Evolutionary conservation across 2,888 invertebrate genomes (phyloP).

Genomic region (Lasioglossum lativentre): DNA sequence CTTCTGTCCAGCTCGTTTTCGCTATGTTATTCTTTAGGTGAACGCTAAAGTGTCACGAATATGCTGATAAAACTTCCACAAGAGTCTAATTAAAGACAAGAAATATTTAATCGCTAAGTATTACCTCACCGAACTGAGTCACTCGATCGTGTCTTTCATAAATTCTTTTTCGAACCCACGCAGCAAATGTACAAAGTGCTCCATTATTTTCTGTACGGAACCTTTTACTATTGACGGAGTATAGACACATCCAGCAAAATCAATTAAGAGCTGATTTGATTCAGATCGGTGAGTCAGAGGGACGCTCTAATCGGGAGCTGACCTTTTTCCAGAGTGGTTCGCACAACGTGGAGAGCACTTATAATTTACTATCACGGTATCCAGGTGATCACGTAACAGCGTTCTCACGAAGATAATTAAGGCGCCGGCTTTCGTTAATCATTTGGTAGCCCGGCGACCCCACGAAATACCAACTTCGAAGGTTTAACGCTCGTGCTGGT

Average conservation of each 20-base stretch:
- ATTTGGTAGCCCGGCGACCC: constrained; percentile 49
- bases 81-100: neutral
- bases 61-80: neutral
- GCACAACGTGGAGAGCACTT: neutral
- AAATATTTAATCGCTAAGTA: neutral
- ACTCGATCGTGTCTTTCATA: neutral
- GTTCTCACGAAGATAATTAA: constrained; percentile 53
- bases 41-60: neutral
- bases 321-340: neutral
- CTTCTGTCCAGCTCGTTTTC: neutral
- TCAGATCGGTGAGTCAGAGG: neutral
- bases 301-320: neutral
- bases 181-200: neutral
- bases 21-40: neutral
- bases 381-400: constrained; percentile 1
- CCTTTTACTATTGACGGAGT: neutral
- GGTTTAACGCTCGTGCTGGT: constrained; percentile 75
- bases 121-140: neutral
- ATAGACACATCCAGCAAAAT: neutral
- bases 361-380: neutral
- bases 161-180: neutral
- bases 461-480: constrained; percentile 73
- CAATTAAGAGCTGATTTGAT: neutral
- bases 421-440: constrained; percentile 53
- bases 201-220: neutral